These are phyloP conservation scores for Coluber constrictor DNA, from an alignment of 2,797 vertebrate species.

Conservation along the genomic window DNA sequence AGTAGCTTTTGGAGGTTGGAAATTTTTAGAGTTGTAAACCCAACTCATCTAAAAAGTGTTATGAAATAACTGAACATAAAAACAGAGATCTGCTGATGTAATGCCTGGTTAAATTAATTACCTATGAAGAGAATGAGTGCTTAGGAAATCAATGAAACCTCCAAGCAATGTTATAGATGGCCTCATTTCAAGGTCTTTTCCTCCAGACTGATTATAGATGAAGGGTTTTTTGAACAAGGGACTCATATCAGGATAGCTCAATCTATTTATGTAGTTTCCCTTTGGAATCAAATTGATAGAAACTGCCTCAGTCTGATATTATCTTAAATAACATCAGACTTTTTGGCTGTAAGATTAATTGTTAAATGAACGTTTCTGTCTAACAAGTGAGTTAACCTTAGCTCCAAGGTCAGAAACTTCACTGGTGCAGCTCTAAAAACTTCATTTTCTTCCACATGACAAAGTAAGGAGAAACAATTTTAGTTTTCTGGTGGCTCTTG, in stretches of 20 bases:
- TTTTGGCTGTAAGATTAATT: constrained; percentile 7
- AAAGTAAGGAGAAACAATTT: not conserved
- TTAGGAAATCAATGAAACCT: not conserved
- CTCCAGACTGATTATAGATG: not conserved
- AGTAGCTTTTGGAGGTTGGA: not conserved
- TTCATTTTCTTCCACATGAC: not conserved
- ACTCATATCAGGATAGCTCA: not conserved
- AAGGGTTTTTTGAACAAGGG: not conserved
- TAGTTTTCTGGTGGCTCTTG: not conserved
- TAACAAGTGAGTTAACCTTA: not conserved
- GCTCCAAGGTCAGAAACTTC: not conserved
- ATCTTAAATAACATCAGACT: constrained; percentile 8
- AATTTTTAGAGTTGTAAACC: not conserved
- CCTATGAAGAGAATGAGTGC: not conserved
- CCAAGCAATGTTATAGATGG: not conserved
- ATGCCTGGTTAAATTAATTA: not conserved
- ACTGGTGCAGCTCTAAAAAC: not conserved
- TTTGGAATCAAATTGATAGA: constrained; percentile 2
- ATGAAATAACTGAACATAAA: not conserved
- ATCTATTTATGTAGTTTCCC: not conserved
- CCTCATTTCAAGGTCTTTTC: not conserved
- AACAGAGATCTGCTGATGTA: not conserved
- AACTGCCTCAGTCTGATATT: not conserved
- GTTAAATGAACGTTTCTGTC: constrained; percentile 2
- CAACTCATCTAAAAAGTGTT: not conserved